Evolutionary conservation across 1,140 invertebrate species (phyloP), one percentile per base, ranked within the genome.

Genomic region (Sminthurinus signatus): DNA sequence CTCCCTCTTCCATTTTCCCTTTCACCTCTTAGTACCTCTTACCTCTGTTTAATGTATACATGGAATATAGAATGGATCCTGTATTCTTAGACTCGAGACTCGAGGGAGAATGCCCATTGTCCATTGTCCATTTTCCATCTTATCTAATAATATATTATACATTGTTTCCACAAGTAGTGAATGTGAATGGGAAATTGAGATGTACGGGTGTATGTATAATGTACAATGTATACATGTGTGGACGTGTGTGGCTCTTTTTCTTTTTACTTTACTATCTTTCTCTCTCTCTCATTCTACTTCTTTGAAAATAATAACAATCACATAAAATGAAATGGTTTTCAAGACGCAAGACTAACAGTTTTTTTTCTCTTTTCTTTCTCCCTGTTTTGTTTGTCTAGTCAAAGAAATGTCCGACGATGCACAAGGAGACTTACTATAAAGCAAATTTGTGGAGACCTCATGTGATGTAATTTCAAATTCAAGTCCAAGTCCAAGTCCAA

Each of bases 381-480:
- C 19, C 19, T 54, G 56, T 23, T 63, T 52, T 66, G 50, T 36
- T 42, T 60, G 62, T 69, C 5, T 62, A 72, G 70, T 67, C 64
- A 3, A 72, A 69, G 56, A 69, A 68, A 36, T 72, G 70, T 61
- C 70, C 70, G 10, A 66, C 67, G 19, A 72, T 72, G 67, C 60
- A 72, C 46, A 67, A 60, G 65, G 61, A 65, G 25, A 67, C 70
- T 19, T 69, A 69, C 36, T 72, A 72, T 57, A 65, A 69, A 51
- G 70, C 67, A 32, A 72, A 72, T 56, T 51, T 72, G 31, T 72
- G 70, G 70, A 57, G 70, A 65, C 70, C 70, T 5, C 61, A 60
- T 21, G 48, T 62, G 23, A 39, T 62, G 46, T 5, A 17, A 21
- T 10, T 36, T 57, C 15, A 15, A 12, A 27, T 23, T 52, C 51